Evolutionary conservation across 2,797 vertebrate species (phyloP).

Genomic region (Phalloptychus januarius): DNA sequence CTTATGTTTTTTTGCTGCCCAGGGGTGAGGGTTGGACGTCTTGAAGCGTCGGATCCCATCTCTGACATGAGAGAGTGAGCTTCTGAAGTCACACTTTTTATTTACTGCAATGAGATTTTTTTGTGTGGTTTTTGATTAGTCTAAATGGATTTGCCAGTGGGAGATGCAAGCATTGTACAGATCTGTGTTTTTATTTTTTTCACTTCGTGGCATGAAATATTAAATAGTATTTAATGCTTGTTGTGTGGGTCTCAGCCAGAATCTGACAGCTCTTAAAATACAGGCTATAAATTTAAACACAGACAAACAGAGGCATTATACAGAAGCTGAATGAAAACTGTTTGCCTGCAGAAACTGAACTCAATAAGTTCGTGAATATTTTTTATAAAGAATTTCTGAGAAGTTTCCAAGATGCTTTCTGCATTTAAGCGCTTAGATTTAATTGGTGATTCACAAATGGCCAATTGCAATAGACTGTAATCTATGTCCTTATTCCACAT

Average conservation of each 20-base stretch:
- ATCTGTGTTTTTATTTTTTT: slow-evolving; percentile 25
- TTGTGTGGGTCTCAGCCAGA: slow-evolving; percentile 51
- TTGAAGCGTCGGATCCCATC: slow-evolving; percentile 21
- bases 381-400: slow-evolving; percentile 30
- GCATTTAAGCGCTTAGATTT: slow-evolving; percentile 30
- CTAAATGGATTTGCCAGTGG: slow-evolving; percentile 39
- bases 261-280: slow-evolving; percentile 56
- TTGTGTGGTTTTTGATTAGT: slow-evolving; percentile 29
- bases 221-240: slow-evolving; percentile 58
- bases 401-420: slow-evolving; percentile 6
- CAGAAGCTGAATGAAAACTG: slow-evolving; percentile 36
- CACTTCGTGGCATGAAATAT: slow-evolving; percentile 62
- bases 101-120: slow-evolving; percentile 38
- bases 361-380: slow-evolving; percentile 24
- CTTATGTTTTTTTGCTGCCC: slow-evolving; percentile 34
- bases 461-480: slow-evolving; percentile 24
- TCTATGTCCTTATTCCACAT: slow-evolving; percentile 48
- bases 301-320: slow-evolving; percentile 36
- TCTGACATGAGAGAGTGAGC: slow-evolving; percentile 18
- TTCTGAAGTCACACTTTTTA: slow-evolving; percentile 44
- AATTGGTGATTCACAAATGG: slow-evolving; percentile 37
- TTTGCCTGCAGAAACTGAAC: slow-evolving; percentile 33
- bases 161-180: slow-evolving; percentile 55
- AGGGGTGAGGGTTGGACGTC: slow-evolving; percentile 30
- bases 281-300: slow-evolving; percentile 42